Conservation (phyloP, 1,140 invertebrate genomes). For the Brachionus asplanchnoidis region DNA sequence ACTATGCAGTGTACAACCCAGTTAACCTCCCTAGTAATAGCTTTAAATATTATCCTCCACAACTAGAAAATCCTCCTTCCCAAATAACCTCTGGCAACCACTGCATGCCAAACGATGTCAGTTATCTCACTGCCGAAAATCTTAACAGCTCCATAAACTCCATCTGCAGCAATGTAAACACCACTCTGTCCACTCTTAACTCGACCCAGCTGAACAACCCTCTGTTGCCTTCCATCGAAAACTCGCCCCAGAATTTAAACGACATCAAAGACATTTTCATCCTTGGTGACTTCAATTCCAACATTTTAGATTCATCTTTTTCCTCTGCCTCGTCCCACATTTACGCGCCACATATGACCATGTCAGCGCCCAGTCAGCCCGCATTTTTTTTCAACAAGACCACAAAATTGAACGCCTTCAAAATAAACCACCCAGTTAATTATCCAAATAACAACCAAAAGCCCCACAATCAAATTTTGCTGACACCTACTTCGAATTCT, state of each 20-base stretch:
- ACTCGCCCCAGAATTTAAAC: constrained; percentile 3
- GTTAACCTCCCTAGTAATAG: no score
- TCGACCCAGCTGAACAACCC: not conserved
- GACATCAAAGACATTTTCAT: constrained; percentile 26
- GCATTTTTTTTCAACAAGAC: not conserved
- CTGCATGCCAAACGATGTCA: not conserved
- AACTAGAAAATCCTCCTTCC: no score
- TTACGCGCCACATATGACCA: not conserved
- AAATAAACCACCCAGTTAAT: constrained; percentile 7
- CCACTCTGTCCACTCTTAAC: not conserved
- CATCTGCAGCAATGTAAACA: not conserved
- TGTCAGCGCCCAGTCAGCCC: not conserved
- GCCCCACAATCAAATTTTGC: not conserved
- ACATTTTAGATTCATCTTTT: not conserved
- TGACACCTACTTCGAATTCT: not conserved
- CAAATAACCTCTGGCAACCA: not conserved
- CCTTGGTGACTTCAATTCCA: not conserved
- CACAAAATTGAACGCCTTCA: constrained; percentile 3
- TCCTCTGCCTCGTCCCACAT: not conserved
- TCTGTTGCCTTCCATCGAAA: not conserved
- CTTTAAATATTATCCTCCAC: no score
- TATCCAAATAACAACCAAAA: not conserved
- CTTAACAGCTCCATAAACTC: constrained; percentile 8
- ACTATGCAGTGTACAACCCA: no score
- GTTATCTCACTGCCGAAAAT: constrained; percentile 15